Percentiles rank a stretch among this genome's conserved stretches.
phyloP scores from a whole-genome alignment of 2,797 vertebrate species.

The Aphelocoma californica region DNA sequence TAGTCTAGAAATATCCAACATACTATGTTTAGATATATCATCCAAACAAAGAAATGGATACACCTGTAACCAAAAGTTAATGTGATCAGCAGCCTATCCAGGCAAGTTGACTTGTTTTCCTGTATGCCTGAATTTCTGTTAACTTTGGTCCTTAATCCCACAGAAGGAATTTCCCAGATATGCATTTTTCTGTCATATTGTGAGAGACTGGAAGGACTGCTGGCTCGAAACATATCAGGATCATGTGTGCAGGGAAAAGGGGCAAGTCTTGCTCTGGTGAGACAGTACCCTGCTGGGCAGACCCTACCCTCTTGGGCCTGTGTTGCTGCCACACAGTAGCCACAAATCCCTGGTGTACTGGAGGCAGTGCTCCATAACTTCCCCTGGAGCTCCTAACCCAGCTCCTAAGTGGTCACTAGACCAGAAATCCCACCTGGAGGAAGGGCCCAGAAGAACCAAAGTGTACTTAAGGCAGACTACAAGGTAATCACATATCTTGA shows the following conservation, averaged over 20 bases:
- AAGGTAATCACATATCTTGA: not conserved
- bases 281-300: not conserved
- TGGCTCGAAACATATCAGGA: not conserved
- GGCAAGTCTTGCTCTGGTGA: not conserved
- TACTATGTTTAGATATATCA: not conserved
- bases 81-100: not conserved
- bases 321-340: too few species aligned
- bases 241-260: not conserved
- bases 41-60: not conserved
- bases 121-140: not conserved
- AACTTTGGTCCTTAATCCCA: not conserved
- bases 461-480: accelerated
- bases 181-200: not conserved
- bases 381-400: not conserved
- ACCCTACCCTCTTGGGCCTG: too few species aligned
- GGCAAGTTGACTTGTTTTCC: not conserved
- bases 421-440: not conserved
- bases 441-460: not conserved
- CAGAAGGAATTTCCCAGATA: not conserved
- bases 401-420: accelerated
- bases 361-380: not conserved
- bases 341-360: not conserved
- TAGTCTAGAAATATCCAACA: not conserved
- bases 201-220: not conserved
- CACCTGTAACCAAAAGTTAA: not conserved